Percentiles rank a stretch among this genome's conserved stretches.
Conservation (phyloP, 1,140 invertebrate species). For the Danaus melanippus region DNA sequence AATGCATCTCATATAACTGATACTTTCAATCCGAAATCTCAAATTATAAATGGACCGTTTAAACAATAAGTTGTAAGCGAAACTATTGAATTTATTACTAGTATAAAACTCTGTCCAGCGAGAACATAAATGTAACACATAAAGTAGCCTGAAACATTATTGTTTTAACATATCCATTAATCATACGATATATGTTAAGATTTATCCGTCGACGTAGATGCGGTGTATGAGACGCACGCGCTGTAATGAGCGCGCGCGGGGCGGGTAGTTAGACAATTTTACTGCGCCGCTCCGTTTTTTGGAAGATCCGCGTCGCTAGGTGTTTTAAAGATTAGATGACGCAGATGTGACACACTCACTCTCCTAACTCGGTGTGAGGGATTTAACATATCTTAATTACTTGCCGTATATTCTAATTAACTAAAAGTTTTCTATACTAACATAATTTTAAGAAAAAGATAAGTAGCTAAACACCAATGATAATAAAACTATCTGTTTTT, state of each 20-base stretch:
- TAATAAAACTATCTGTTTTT: too few relatives aligned
- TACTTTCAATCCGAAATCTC: conserved; percentile 2
- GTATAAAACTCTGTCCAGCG: too few relatives aligned
- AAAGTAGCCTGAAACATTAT: too few relatives aligned
- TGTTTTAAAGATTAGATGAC: conserved; percentile 42
- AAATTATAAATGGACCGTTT: background rate
- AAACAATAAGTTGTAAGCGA: background rate
- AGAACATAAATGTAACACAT: too few relatives aligned
- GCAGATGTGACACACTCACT: background rate
- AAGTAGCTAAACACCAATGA: too few relatives aligned
- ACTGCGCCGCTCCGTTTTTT: conserved; percentile 69
- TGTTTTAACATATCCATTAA: too few relatives aligned
- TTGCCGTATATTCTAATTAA: too few relatives aligned
- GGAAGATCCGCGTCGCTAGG: conserved; percentile 63
- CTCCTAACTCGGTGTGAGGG: conserved; percentile 2
- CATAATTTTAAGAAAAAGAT: too few relatives aligned
- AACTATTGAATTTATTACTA: background rate
- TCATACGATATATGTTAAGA: conserved; percentile 23
- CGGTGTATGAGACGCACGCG: conserved; percentile 46
- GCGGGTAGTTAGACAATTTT: conserved; percentile 70
- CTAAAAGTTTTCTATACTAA: too few relatives aligned
- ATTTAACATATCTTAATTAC: too few relatives aligned
- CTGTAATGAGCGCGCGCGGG: conserved; percentile 63
- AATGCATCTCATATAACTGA: too few relatives aligned
- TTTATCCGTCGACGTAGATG: conserved; percentile 19